A percentile compares a stretch with the other conserved stretches of the same genome.
phyloP scores from a whole-genome alignment of 2,888 invertebrate genomes.

The Antitype chi region DNA sequence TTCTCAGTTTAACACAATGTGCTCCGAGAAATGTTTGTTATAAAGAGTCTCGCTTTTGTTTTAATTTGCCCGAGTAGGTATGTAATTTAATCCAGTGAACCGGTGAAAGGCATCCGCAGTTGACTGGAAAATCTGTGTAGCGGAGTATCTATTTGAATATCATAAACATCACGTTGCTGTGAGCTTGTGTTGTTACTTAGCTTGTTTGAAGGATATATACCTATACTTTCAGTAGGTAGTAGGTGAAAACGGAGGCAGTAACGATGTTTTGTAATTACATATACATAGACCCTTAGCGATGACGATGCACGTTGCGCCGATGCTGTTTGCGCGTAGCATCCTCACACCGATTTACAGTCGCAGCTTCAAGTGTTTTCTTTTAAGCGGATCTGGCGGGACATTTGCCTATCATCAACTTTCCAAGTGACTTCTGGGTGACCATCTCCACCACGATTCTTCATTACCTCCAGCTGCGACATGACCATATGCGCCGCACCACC shows the following conservation, averaged over 20 bases:
- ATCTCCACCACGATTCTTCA: neutral
- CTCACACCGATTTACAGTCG: neutral
- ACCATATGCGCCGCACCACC: neutral
- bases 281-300: too few relatives aligned
- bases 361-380: neutral
- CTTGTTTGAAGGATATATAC: neutral
- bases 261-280: neutral
- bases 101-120: constrained; percentile 29
- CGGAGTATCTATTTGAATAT: constrained; percentile 11
- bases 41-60: constrained; percentile 42
- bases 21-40: constrained; percentile 43
- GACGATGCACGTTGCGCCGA: too few relatives aligned
- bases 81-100: constrained; percentile 11
- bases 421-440: neutral
- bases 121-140: constrained; percentile 36
- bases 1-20: constrained; percentile 32
- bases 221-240: neutral
- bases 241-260: neutral
- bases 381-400: neutral
- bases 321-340: neutral
- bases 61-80: constrained; percentile 19
- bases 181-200: neutral
- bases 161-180: neutral
- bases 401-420: neutral
- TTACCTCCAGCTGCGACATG: neutral